Evolutionary conservation across 2,888 invertebrate species (phyloP), one percentile per base, ranked within the genome.

Genomic region (Tribolium freemani): DNA sequence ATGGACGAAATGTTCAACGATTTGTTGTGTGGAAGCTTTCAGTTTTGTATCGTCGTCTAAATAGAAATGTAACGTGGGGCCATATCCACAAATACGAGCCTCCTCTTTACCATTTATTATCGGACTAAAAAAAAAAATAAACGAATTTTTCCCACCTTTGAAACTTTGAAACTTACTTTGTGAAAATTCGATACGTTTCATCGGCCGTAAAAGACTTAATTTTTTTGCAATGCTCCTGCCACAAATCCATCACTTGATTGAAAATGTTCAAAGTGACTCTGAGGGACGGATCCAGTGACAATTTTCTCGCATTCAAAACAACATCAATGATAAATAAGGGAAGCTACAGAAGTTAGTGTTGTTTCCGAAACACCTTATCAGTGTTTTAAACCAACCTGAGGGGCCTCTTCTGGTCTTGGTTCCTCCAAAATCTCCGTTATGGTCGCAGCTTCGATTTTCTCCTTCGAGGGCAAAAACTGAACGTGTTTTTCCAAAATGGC

Each of bases 51-150:
- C 94, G 75, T 91, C 91, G 64, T 90, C 89, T 82, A 96, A 88
- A 61, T 95, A 89, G 78, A 91, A 91, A 46, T 89, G 87, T 31
- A 96, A 86, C 73, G 91, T 90, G 0, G 96, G 95, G 0, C 95
- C 91, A 26, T 89, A 88, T 1, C 94, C 94, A 67, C 93, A 93
- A 0, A 93, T 90, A 83, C 93, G 90, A 50, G 94, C 93, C 78
- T 95, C 94, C 81, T 92, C 90, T 80, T 94, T 93, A 11, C 93
- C 93, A 89, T 96, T 95, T 74, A 96, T 93, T 11, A 93, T 90
- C 0, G 96, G 96, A 71, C 93, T 93, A 78, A 54, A n/a, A 38
- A n/a, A 13, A 31, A 20, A 2, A 16, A 11, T 3, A 38, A 57
- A 57, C 53, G 8, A 10, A n/a, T 53, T 26, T 26, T 26, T 26